Conservation (phyloP, 1,140 invertebrate genomes). For the Homalodisca vitripennis region DNA sequence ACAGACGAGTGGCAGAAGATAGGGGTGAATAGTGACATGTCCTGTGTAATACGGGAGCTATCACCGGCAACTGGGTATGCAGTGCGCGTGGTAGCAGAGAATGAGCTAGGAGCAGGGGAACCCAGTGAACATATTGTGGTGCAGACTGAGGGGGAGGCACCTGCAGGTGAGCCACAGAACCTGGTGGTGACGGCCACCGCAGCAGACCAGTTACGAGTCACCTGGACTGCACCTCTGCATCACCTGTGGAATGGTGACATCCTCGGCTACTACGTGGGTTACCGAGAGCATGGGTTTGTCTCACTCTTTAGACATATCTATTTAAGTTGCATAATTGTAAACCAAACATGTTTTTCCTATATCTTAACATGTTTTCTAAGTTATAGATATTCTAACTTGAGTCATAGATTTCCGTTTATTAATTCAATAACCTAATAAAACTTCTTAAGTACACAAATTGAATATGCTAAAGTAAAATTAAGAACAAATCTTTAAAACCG, state of each 20-base stretch:
- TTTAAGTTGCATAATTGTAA: no score
- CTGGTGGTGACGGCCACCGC: constrained; percentile 52
- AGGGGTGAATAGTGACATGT: constrained; percentile 44
- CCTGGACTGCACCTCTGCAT: constrained; percentile 48
- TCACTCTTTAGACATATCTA: no score
- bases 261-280: constrained; percentile 58
- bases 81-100: constrained; percentile 53
- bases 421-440: no score
- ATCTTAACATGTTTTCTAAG: background rate
- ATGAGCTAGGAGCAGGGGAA: constrained; percentile 52
- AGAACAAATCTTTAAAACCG: no score
- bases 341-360: background rate
- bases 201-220: constrained; percentile 44
- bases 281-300: constrained; percentile 47
- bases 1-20: constrained; percentile 40
- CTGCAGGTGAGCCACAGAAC: constrained; percentile 53
- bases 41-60: constrained; percentile 47
- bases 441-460: no score
- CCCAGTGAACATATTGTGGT: constrained; percentile 49
- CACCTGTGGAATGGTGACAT: constrained; percentile 55
- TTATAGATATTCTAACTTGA: no score
- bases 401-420: no score
- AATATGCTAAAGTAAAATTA: no score
- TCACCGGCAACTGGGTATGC: constrained; percentile 54
- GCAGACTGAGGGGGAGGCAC: constrained; percentile 55